Base-by-base conservation (phyloP, 2,113 vertebrate species). In the Neodontobutis hainanensis region DNA sequence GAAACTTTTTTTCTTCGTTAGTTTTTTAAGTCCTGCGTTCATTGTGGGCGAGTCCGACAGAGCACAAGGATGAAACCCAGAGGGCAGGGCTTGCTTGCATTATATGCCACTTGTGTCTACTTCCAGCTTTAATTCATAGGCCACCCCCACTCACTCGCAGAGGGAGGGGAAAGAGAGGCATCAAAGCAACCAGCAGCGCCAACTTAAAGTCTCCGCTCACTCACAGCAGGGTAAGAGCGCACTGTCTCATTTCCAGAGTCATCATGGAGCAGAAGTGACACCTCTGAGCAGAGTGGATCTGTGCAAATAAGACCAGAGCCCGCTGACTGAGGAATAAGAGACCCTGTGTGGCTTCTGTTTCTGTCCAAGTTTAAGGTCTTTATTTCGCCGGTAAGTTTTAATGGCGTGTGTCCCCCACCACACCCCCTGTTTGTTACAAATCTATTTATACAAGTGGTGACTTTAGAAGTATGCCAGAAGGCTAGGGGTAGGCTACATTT, bases 371-470 rank as follows among this genome's bases (percentile, higher is more conserved):
- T 3, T 10, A 59, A 5, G 40, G 51, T 44, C 14, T 55, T 12
- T 11, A 5, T 58, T 65, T 62, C 47, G 34, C 40, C 7, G 83
- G 85, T 88, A 49, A 84, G 84, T 83, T 15, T 35, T 50, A 11
- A 14, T 49, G 10, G 52, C 1, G n/a, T 43, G 36, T 16, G 19
- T 42, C 51, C 40, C 40, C n/a, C 14, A 11, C 6, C 19, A 6
- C 8, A 5, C 4, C 11, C 11, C 38, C 16, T 40, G 11, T 40
- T 44, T 47, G 32, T 77, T 73, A 62, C 15, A 57, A 55, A 42
- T 75, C 80, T 80, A 83, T 86, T 82, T 71, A 71, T 83, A 80
- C 19, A 35, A 67, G 14, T 3, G n/a, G 45, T 72, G 65, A 70
- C 78, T 84, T 71, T 49, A 0, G 43, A 85, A 73, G 47, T 65